Base-by-base conservation (phyloP, 2,888 invertebrate species). In the Geotrupes spiniger region DNA sequence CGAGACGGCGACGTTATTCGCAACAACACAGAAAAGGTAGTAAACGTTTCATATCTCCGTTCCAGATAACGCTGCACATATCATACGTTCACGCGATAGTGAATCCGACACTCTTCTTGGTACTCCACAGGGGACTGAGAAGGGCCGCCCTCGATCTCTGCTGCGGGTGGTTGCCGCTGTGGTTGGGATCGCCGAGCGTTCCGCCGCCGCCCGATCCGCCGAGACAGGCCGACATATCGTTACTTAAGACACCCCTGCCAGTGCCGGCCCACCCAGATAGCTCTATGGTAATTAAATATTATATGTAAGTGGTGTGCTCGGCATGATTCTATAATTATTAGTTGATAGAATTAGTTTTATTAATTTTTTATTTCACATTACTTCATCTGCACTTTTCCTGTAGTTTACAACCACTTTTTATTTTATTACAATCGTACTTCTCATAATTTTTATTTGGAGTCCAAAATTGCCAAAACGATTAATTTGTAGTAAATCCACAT, bases 1-100 rank as follows among this genome's bases (percentile, higher is more conserved):
- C 21, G 21, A 21, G 21, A 3, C 6, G 21, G 6, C 21, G 6
- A 3, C 21, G 6, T 21, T 21, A 10, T 37, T 37, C 37, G 6
- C 17, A 10, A 10, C 6, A 6, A 21, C 6, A 6, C 3, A 21
- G 21, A 21, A 6, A 21, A 21, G 6, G 21, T 4, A 21, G 6
- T 21, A 21, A 21, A 21, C 3, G 21, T 21, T 21, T 21, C 27
- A 21, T 28, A 9, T 29, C 12, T 49, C 46, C 52, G 44, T 78
- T 78, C 57, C 80, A 89, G 87, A 86, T 90, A 63, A 88, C 89
- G 41, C 79, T 91, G 61, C 89, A 90, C 80, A 88, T 90, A 74
- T 89, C 90, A 57, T 89, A 89, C 76, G 85, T 89, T 57, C 91
- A 91, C 74, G 89, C 90, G 26, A 89, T 89, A 62, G 87, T 89